Evolutionary conservation across 2,797 vertebrate genomes (phyloP), one percentile per base, ranked within the genome.

Genomic region (Chloroceryle inda): DNA sequence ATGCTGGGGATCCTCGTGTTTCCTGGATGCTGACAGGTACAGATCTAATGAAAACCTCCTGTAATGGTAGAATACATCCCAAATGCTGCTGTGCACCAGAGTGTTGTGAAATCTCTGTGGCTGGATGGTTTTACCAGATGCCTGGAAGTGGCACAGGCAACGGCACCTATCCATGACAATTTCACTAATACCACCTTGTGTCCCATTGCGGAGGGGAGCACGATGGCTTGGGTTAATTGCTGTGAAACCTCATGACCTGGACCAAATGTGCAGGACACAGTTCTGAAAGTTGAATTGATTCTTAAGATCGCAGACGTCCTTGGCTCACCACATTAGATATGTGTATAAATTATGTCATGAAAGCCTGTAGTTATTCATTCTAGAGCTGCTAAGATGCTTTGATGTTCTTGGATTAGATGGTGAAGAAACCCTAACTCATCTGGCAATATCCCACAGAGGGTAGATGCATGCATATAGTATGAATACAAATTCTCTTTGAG

Each of bases 401-500:
- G 95, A 96, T 97, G 92, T 96, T 53, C 89, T 56, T 77, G 81
- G 83, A 94, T 97, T 92, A 96, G 88, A 80, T 88, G 76, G 52
- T 76, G 94, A 93, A 92, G 88, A 81, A 92, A 82, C 56, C 24
- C 31, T 85, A 80, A 78, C 62, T 89, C 81, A 94, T 66, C 88
- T 94, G 85, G 80, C 79, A 92, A 38, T 80, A 85, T 95, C 91
- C 93, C 89, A 92, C 47, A 88, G 94, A 96, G 78, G 67, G 23
- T 42, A 94, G 63, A 76, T 72, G 42, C 50, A 74, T 74, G 56
- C 20, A 53, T 91, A 75, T n/a, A 85, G 62, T 18, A 50, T 47
- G 76, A 74, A 97, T 89, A 93, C 75, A 67, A 93, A 96, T 96
- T 96, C 85, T 96, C 77, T 97, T 97, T 94, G 92, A 94, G 92